Base-by-base conservation (phyloP, 2,888 invertebrate genomes). In the Tetragonisca angustula region DNA sequence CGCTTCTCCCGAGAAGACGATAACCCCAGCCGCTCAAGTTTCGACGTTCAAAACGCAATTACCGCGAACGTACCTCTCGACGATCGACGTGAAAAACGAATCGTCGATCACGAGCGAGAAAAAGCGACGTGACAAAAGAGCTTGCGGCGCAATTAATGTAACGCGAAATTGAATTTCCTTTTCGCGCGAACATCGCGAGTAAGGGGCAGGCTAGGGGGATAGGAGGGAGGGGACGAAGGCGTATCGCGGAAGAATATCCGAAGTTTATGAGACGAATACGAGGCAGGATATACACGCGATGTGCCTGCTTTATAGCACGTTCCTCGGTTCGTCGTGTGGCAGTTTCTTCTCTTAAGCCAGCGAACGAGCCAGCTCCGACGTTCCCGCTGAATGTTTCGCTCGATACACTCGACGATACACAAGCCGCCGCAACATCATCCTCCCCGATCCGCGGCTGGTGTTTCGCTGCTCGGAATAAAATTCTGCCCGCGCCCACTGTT, bases 231-330 rank as follows among this genome's bases (percentile, higher is more conserved):
- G 3, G 32, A 17, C 72, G 2, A 61, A 59, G n/a, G 81, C 74
- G 76, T 69, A 59, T 43, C 76, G 75, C 65, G 79, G 67, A 77
- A 84, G 79, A 83, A 84, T 83, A 88, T 72, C 78, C 70, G 54
- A 87, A 87, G 88, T 88, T 88, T 89, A 87, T 81, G 84, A 87
- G 88, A 87, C 79, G 85, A 87, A 84, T 83, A 81, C 82, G 79
- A 67, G 52, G 19, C 24, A 24, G 13, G 49, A 43, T 76, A 86
- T 76, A 80, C 65, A 77, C 64, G 85, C 84, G 65, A 87, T 81
- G 85, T 80, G 82, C 84, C 85, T 79, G 69, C 81, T 88, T 88
- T 87, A 88, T 88, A 81, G 84, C 64, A 72, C 67, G 75, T 87
- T 82, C 70, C 84, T 69, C 72, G 75, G 84, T 73, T 86, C 84